Evolutionary conservation across 2,113 vertebrate species (phyloP).

Genomic region (Phalacrocorax brasilianus): DNA sequence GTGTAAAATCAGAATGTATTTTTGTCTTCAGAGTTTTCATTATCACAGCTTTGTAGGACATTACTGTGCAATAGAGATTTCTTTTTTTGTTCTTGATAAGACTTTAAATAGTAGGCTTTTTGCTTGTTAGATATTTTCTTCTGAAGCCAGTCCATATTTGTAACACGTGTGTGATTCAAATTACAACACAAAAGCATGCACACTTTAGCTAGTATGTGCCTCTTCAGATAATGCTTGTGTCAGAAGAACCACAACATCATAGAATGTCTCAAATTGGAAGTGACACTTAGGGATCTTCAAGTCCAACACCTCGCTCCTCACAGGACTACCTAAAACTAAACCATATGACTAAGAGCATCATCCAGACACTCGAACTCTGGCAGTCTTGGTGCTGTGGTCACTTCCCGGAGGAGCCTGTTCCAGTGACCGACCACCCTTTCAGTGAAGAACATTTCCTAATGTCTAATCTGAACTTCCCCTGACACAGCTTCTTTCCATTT

Average conservation of each 20-base stretch:
- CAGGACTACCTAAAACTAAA: neutral
- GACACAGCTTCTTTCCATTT: neutral
- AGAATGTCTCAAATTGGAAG: neutral
- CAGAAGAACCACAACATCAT: neutral
- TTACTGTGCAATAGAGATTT: neutral
- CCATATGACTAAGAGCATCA: rapidly evolving
- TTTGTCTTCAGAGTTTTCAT: neutral
- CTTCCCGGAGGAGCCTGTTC: neutral
- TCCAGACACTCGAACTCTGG: neutral
- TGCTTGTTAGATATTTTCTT: neutral
- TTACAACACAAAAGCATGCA: neutral
- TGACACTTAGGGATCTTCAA: rapidly evolving
- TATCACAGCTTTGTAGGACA: neutral
- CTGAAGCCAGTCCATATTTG: neutral
- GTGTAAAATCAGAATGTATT: neutral
- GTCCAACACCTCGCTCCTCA: neutral
- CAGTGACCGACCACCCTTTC: rapidly evolving
- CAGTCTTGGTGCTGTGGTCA: neutral
- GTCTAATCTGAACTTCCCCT: neutral
- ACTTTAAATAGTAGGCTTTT: neutral
- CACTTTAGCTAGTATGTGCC: neutral
- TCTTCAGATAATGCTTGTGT: neutral
- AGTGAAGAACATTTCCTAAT: neutral
- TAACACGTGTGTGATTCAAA: neutral
- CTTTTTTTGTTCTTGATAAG: neutral